Conservation (phyloP, 2,888 invertebrate genomes). For the Cheilosia scutellata region DNA sequence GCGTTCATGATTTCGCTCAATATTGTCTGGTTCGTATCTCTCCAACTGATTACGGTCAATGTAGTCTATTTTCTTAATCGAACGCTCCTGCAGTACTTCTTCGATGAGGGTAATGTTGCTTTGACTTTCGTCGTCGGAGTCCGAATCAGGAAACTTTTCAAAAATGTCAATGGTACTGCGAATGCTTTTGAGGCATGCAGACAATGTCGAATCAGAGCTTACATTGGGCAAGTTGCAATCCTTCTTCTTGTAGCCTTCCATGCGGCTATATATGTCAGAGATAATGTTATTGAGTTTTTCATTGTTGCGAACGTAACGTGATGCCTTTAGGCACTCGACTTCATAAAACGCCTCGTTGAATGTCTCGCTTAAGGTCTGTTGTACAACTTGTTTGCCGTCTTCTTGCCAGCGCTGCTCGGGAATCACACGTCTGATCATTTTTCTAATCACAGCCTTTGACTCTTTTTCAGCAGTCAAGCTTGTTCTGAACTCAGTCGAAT, state of each 20-base stretch:
- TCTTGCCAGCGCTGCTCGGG: slow-evolving; percentile 80
- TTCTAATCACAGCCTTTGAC: slow-evolving; percentile 79
- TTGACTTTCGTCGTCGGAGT: neutral
- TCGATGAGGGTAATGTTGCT: neutral
- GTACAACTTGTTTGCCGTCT: slow-evolving; percentile 77
- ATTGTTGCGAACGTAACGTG: slow-evolving; percentile 35
- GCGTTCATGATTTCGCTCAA: slow-evolving; percentile 24
- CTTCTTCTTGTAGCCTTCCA: neutral
- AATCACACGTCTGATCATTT: slow-evolving; percentile 79
- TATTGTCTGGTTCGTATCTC: neutral
- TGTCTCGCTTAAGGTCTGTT: slow-evolving; percentile 78
- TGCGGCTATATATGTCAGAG: slow-evolving; percentile 42
- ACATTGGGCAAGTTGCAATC: neutral
- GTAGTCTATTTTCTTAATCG: slow-evolving; percentile 19
- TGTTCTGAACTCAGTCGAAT: slow-evolving; percentile 5
- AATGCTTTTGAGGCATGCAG: slow-evolving; percentile 9
- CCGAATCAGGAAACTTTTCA: slow-evolving; percentile 5
- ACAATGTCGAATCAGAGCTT: neutral
- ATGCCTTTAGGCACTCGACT: slow-evolving; percentile 50
- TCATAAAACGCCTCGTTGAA: slow-evolving; percentile 78
- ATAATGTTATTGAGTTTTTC: slow-evolving; percentile 43
- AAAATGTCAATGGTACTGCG: slow-evolving; percentile 49
- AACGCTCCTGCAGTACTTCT: neutral
- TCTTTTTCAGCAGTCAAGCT: slow-evolving; percentile 73
- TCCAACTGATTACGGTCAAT: neutral